Evolutionary conservation across 2,113 vertebrate genomes (phyloP), one percentile per base, ranked within the genome.

Genomic region (Sturnus vulgaris): DNA sequence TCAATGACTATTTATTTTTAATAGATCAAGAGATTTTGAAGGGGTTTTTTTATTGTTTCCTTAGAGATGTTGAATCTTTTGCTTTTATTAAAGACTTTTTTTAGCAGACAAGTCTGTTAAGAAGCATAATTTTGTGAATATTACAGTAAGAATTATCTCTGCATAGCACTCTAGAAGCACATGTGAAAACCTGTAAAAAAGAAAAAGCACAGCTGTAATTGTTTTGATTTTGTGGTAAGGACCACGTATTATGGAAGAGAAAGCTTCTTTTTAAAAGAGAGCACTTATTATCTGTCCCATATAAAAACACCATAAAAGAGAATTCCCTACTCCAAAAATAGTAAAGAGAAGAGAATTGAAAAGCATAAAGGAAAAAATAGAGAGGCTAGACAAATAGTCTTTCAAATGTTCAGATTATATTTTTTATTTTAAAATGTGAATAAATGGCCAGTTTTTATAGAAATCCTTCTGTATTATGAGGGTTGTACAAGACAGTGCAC

Each of bases 41-140:
- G 15, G 20, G 5, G 11, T 15, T 37, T 75, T 75, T 78, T 50
- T 40, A 6, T 70, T 81, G 61, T 92, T 77, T 37, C 78, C 76
- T 97, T 79, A 72, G 80, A 98, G 85, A 82, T 83, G 71, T n/a
- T 93, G 60, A 65, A 65, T 80, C 40, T 73, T 93, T 91, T 83
- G 17, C 82, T 80, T 95, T 79, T 84, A 95, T 93, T 56, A 82
- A 92, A 94, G 56, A 75, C 18, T 91, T 91, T 72, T 80, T 96
- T 95, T 90, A 97, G 95, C 73, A 96, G 85, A 91, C 46, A 90
- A 37, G 9, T 44, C 69, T 59, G 70, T 92, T 97, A 96, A 94
- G 59, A 87, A 97, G 59, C 50, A 59, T 60, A 2, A 55, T 86
- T 93, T 69, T 84, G 5, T 94, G 57, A 75, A 91, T 90, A 71